Conservation (phyloP, 2,113 vertebrate species). For the Macrotus californicus region DNA sequence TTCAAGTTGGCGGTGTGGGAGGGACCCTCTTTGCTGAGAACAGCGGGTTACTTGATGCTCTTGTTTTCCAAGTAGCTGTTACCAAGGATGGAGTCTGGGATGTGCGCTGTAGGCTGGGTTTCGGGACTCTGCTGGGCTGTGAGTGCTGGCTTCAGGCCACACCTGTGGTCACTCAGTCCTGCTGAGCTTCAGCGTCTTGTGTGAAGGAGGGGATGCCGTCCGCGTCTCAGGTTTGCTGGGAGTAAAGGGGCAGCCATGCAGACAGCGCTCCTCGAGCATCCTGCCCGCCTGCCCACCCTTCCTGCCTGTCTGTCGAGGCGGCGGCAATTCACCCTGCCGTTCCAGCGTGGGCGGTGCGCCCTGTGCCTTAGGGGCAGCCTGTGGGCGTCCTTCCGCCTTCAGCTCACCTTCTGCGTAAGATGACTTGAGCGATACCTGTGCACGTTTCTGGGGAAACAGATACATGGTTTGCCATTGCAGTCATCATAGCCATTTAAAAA, state of each 20-base stretch:
- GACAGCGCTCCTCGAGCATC: not conserved
- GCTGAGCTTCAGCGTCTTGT: not conserved
- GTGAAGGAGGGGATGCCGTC: not conserved
- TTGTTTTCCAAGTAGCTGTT: not conserved
- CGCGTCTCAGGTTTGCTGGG: not conserved
- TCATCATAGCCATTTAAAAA: constrained; percentile 32
- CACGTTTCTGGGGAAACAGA: not conserved
- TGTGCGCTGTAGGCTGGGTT: not conserved
- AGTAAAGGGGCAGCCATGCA: not conserved
- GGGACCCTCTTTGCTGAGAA: not conserved
- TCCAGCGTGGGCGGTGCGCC: not conserved
- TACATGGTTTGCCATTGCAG: constrained; percentile 3
- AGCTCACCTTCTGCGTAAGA: not conserved
- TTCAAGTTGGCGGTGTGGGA: not conserved
- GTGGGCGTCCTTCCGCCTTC: not conserved
- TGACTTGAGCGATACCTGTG: not conserved
- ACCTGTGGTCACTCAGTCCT: not conserved
- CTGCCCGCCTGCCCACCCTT: not conserved
- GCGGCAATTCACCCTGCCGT: not conserved
- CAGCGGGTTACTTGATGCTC: not conserved
- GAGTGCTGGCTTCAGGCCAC: not conserved
- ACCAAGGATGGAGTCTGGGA: not conserved
- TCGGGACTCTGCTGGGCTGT: not conserved
- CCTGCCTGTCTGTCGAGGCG: not conserved
- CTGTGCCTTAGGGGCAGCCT: not conserved